Evolutionary conservation across 2,797 vertebrate species (phyloP).

Genomic region (Limosa lapponica): DNA sequence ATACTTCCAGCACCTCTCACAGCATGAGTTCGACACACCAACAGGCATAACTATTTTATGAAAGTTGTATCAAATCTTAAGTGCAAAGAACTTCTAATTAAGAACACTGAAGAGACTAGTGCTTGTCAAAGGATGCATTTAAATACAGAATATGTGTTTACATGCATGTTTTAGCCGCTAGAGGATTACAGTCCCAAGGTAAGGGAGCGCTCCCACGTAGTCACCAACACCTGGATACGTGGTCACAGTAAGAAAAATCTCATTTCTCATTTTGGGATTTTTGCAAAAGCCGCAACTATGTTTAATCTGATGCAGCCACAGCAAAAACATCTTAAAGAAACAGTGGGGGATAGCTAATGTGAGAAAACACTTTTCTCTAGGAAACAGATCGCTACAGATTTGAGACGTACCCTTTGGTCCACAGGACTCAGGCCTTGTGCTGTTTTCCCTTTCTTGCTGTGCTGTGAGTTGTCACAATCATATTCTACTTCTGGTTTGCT

Average conservation of each 20-base stretch:
- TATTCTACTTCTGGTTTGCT: conserved; percentile 94
- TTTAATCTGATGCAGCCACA: background rate
- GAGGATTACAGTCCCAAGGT: background rate
- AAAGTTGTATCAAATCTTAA: background rate
- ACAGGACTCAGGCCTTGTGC: conserved; percentile 87
- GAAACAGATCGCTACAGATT: background rate
- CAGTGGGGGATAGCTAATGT: background rate
- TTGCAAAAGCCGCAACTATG: background rate
- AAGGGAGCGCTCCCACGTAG: background rate
- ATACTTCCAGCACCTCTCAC: background rate
- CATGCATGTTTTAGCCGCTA: background rate
- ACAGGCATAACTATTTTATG: background rate
- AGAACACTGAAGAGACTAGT: background rate
- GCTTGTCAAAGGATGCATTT: background rate
- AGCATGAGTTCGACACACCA: background rate
- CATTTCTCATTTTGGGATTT: background rate
- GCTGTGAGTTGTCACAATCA: conserved; percentile 90
- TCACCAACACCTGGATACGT: background rate
- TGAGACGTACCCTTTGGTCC: conserved; percentile 90
- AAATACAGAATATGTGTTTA: background rate
- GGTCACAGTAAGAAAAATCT: background rate
- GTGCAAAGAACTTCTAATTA: background rate
- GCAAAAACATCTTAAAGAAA: background rate
- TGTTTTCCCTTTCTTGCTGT: conserved; percentile 86
- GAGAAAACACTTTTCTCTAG: background rate